These are phyloP conservation scores for Rotaria magnacalcarata DNA, from an alignment of 2,888 invertebrate species.

Conservation along the genomic window DNA sequence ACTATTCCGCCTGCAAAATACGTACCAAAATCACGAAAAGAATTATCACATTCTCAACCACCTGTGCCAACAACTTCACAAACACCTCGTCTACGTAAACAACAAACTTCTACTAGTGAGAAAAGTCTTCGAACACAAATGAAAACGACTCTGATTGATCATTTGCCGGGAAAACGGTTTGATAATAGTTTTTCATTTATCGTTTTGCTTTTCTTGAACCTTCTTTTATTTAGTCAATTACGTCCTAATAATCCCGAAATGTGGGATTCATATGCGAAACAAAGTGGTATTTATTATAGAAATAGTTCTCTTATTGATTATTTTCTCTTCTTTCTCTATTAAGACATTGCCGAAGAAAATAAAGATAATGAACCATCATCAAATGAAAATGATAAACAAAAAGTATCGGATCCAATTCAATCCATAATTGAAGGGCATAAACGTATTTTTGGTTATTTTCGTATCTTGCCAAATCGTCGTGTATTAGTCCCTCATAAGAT, in stretches of 20 bases:
- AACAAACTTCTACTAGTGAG: background rate
- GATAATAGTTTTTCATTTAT: too few relatives aligned
- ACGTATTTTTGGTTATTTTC: background rate
- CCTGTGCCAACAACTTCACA: background rate
- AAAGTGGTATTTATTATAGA: background rate
- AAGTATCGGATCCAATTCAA: background rate
- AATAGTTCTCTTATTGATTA: too few relatives aligned
- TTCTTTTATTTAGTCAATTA: background rate
- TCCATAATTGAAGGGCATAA: background rate
- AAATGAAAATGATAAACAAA: background rate
- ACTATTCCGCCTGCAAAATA: background rate
- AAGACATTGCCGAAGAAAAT: background rate
- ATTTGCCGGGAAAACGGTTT: background rate
- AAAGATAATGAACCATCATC: background rate
- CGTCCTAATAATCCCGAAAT: background rate
- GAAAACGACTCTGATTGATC: background rate
- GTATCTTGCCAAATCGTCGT: background rate
- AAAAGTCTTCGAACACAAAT: background rate
- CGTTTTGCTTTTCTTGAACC: background rate
- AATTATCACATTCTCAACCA: background rate
- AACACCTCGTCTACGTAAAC: background rate
- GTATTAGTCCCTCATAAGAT: background rate
- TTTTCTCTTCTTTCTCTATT: background rate
- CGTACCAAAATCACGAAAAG: background rate
- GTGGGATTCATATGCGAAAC: slow-evolving; percentile 21